Conservation (phyloP, 2,888 invertebrate genomes). For the Polyploca ridens region DNA sequence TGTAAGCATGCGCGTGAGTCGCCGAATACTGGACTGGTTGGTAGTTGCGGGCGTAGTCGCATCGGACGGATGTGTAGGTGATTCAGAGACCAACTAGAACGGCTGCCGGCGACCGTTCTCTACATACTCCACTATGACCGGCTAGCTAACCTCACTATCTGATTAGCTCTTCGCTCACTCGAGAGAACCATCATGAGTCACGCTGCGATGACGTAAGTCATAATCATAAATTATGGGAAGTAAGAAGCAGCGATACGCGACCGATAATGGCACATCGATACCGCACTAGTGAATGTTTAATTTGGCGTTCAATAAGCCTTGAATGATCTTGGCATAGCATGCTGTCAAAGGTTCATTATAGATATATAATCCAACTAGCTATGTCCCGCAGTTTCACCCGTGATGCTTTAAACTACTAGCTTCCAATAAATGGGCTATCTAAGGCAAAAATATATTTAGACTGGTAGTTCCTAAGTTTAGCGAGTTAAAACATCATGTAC, state of each 20-base stretch:
- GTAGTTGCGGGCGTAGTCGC: slow-evolving; percentile 38
- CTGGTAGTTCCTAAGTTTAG: too few relatives aligned
- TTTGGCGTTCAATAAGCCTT: not conserved
- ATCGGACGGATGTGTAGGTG: slow-evolving; percentile 68
- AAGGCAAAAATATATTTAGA: too few relatives aligned
- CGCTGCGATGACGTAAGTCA: slow-evolving; percentile 46
- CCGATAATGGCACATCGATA: not conserved
- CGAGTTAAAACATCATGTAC: too few relatives aligned
- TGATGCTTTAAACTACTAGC: too few relatives aligned
- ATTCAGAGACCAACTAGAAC: slow-evolving; percentile 54
- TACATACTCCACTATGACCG: slow-evolving; percentile 36
- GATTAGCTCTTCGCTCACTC: slow-evolving; percentile 42
- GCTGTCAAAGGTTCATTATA: too few relatives aligned
- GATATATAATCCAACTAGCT: too few relatives aligned
- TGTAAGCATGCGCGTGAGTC: slow-evolving; percentile 72
- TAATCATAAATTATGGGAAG: slow-evolving; percentile 31
- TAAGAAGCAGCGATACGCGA: not conserved
- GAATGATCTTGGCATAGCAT: not conserved
- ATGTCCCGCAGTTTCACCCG: too few relatives aligned
- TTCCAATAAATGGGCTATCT: too few relatives aligned
- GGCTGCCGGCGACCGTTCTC: slow-evolving; percentile 62
- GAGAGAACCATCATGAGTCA: slow-evolving; percentile 56
- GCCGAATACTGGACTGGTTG: slow-evolving; percentile 49
- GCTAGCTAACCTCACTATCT: slow-evolving; percentile 45
- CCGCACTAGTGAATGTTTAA: not conserved